Evolutionary conservation across 2,888 invertebrate species (phyloP).

Genomic region (Charanyca ferruginea): DNA sequence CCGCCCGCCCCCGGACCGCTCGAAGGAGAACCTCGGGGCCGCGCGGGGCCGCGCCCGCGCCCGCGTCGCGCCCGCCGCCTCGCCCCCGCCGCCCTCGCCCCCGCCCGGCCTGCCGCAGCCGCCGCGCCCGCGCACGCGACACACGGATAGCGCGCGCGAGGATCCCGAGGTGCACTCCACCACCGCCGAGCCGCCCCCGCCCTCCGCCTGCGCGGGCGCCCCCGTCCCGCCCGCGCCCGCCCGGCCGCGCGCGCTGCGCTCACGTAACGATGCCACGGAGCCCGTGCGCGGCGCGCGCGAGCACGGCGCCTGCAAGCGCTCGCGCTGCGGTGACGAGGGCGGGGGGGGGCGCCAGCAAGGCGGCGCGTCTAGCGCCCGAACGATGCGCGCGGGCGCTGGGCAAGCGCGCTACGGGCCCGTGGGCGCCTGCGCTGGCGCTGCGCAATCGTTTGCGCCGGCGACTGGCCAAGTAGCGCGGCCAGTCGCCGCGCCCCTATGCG

Average conservation of each 20-base stretch:
- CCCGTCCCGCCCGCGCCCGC: conserved; percentile 63
- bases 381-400: conserved; percentile 73
- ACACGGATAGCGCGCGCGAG: conserved; percentile 68
- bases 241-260: conserved; percentile 58
- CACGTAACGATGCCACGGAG: conserved; percentile 73
- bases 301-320: conserved; percentile 54
- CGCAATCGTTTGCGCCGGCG: conserved; percentile 86
- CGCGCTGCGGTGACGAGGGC: conserved; percentile 56
- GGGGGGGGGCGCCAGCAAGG: conserved; percentile 64
- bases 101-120: conserved; percentile 63
- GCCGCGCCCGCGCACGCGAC: conserved; percentile 67
- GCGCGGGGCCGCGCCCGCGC: conserved; percentile 78
- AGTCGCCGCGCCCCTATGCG: conserved; percentile 59
- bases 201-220: conserved; percentile 68
- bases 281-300: conserved; percentile 67
- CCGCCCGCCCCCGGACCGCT: conserved; percentile 78
- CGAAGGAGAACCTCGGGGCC: conserved; percentile 87
- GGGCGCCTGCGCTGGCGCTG: conserved; percentile 85
- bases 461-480: conserved; percentile 80
- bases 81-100: conserved; percentile 63
- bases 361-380: conserved; percentile 67
- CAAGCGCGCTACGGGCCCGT: conserved; percentile 80
- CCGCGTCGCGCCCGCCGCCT: conserved; percentile 75
- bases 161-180: conserved; percentile 80
- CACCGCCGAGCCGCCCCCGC: conserved; percentile 70